phyloP scores from a whole-genome alignment of 2,113 vertebrate species.

The Cyphomyrus discorhynchus region DNA sequence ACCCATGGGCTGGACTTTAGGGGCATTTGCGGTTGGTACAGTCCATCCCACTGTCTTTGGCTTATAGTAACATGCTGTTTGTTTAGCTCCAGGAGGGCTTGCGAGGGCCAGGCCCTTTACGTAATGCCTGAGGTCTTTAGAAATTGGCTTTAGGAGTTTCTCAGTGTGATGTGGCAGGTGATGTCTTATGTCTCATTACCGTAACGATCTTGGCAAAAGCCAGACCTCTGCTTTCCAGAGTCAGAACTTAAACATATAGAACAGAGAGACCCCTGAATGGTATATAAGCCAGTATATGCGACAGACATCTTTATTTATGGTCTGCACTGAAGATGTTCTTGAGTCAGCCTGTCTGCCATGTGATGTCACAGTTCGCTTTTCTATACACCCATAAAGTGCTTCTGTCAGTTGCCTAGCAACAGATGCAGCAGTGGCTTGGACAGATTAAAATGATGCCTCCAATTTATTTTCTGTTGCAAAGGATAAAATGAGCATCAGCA shows the following conservation, averaged over 20 bases:
- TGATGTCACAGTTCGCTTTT: conserved; percentile 12
- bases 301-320: neutral
- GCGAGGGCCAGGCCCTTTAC: neutral
- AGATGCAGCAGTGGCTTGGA: neutral
- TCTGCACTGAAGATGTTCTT: neutral
- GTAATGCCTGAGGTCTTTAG: neutral
- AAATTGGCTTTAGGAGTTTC: neutral
- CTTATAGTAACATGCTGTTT: neutral
- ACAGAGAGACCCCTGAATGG: neutral
- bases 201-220: neutral
- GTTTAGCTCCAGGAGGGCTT: neutral
- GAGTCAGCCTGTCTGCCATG: conserved; percentile 1
- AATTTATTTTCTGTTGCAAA: conserved; percentile 16
- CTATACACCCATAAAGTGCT: conserved; percentile 13
- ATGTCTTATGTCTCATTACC: neutral
- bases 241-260: neutral
- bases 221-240: neutral
- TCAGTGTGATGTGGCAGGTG: neutral
- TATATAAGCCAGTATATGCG: neutral
- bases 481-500: neutral
- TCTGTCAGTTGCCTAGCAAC: conserved; percentile 17
- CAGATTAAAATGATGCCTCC: conserved; percentile 11
- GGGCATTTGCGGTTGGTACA: neutral
- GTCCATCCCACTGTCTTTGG: neutral
- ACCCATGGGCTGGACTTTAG: neutral